Conservation (phyloP, 2,797 vertebrate species). For the Sphenopsis melanotis region DNA sequence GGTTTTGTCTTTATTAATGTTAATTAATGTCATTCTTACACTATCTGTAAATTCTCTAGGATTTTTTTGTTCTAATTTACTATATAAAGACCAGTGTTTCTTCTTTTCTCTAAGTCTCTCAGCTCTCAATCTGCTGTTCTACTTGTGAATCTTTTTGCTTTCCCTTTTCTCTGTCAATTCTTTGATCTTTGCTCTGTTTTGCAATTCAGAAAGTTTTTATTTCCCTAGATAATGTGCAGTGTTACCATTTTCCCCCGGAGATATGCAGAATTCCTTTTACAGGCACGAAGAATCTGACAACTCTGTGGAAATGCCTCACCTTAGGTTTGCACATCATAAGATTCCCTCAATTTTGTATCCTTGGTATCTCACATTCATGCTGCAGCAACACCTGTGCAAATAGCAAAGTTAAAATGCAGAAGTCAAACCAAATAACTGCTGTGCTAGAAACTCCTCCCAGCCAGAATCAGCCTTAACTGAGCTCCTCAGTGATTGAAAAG, state of each 20-base stretch:
- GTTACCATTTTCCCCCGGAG: background rate
- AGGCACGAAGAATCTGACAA: background rate
- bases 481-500: background rate
- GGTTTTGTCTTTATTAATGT: background rate
- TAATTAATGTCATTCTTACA: background rate
- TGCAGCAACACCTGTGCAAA: background rate
- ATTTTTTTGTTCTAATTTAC: background rate
- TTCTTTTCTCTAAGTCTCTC: background rate
- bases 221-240: background rate
- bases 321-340: background rate
- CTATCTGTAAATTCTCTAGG: background rate
- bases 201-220: background rate
- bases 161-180: background rate
- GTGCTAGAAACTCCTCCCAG: background rate
- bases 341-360: background rate
- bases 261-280: background rate
- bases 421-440: background rate
- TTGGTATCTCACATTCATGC: background rate
- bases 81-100: background rate
- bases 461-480: background rate
- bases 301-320: background rate
- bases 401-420: background rate
- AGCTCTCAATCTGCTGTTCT: background rate
- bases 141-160: background rate
- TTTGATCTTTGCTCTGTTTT: constrained; percentile 36